Evolutionary conservation across 2,113 vertebrate genomes (phyloP).

Genomic region (Rhinichthys klamathensis): DNA sequence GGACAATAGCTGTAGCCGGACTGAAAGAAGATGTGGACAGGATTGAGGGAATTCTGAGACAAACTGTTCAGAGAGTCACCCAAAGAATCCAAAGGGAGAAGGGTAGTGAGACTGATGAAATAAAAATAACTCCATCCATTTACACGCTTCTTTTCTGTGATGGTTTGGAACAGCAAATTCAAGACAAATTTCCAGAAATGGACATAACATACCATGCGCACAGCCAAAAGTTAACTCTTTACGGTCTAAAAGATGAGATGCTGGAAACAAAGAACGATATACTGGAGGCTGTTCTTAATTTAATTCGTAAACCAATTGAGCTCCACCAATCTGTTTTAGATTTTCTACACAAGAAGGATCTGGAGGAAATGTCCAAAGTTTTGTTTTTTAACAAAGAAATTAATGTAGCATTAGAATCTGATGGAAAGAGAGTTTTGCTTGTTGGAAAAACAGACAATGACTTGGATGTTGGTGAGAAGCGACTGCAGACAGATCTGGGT

Average conservation of each 20-base stretch:
- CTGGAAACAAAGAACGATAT: conserved; percentile 72
- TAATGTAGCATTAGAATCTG: conserved; percentile 73
- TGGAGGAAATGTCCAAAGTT: conserved; percentile 65
- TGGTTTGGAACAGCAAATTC: conserved; percentile 66
- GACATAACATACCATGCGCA: conserved; percentile 66
- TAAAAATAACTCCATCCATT: conserved; percentile 63
- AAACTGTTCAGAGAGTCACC: conserved; percentile 58
- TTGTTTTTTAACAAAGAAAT: conserved; percentile 77
- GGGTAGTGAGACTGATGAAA: conserved; percentile 60
- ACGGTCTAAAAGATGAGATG: conserved; percentile 77
- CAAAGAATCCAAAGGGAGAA: conserved; percentile 72
- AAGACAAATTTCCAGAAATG: conserved; percentile 67
- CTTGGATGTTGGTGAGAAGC: conserved; percentile 75
- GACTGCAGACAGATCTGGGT: conserved; percentile 68
- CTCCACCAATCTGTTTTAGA: conserved; percentile 66
- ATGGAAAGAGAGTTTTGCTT: conserved; percentile 65
- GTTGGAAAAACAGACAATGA: conserved; percentile 63
- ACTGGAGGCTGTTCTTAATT: conserved; percentile 58
- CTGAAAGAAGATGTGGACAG: conserved; percentile 66
- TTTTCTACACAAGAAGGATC: conserved; percentile 73
- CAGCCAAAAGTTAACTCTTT: conserved; percentile 66
- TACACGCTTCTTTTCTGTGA: conserved; percentile 72
- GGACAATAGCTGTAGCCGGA: conserved; percentile 75
- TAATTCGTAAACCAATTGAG: conserved; percentile 66
- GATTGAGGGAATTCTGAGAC: conserved; percentile 59